Evolutionary conservation across 2,113 vertebrate species (phyloP), one percentile per base, ranked within the genome.

Genomic region (Acrocephalus kingi): DNA sequence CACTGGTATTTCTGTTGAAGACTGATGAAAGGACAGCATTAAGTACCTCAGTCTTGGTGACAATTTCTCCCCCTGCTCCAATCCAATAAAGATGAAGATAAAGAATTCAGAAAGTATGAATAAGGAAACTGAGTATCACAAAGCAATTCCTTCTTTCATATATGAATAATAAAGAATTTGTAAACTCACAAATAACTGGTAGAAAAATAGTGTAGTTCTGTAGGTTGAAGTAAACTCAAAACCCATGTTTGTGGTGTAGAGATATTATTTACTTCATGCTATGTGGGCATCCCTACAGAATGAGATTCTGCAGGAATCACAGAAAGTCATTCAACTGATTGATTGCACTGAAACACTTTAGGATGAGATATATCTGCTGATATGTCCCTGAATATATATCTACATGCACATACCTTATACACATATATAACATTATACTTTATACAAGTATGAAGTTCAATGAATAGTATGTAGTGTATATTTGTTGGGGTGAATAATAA

Each of bases 31-130:
- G 21, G 13, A 54, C 13, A 8, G 6, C 48, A 54, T 39, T 20
- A 30, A n/a, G 41, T 22, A 20, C 23, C 15, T 87, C 48, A 48
- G 8, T 8, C 41, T 41, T 56, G 20, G 30, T 88, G 35, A 56
- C 43, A 51, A 28, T 45, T 45, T 45, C 37, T 41, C 3, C 10
- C 9, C 25, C 9, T 5, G 1, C 5, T 15, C 28, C 3, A 2
- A 5, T 35, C 51, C 31, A 56, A 49, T 51, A 88, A 49, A 72
- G 31, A 41, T 43, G 17, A 7, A 79, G n/a, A 41, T 43, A 56
- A 63, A 45, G 22, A 74, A 52, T 35, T 52, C 16, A 35, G 27
- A 66, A 54, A 55, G 11, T 25, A 54, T 14, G 15, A 39, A 68
- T 45, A 68, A 54, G 19, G 15, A 72, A 85, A 45, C 1, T 5